Evolutionary conservation across 2,888 invertebrate species (phyloP).

Genomic region (Andrena flavipes): DNA sequence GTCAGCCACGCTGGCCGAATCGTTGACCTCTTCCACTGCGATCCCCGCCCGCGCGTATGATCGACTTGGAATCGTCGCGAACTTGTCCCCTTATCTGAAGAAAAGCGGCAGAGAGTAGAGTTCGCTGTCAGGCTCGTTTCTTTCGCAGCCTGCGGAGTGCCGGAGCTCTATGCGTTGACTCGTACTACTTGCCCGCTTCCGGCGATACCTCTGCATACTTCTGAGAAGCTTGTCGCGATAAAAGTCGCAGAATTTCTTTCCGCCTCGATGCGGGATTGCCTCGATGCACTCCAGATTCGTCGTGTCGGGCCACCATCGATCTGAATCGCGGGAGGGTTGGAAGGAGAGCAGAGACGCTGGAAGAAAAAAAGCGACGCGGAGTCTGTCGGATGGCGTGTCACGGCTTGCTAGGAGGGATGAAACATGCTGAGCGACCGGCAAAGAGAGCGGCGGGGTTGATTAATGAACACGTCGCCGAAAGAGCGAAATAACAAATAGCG

Average conservation of each 20-base stretch:
- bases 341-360: conserved; percentile 18
- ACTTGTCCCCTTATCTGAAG: no score
- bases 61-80: no score
- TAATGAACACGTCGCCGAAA: conserved; percentile 80
- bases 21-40: conserved; percentile 26
- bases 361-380: conserved; percentile 38
- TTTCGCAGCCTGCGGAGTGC: no score
- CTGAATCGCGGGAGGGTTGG: background rate
- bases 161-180: conserved; percentile 16
- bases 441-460: conserved; percentile 78
- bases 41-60: background rate
- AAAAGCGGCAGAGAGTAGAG: no score
- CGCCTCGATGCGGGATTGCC: background rate
- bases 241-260: background rate
- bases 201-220: background rate
- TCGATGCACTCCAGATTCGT: conserved; percentile 16
- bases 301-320: conserved; percentile 8
- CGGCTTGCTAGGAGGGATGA: conserved; percentile 67
- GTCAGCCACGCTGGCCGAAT: background rate
- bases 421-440: conserved; percentile 76
- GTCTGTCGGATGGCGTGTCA: conserved; percentile 62
- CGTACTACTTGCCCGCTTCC: conserved; percentile 15
- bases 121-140: background rate
- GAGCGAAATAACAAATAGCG: conserved; percentile 83
- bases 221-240: background rate